Evolutionary conservation across 2,888 invertebrate species (phyloP), one percentile per base, ranked within the genome.

Genomic region (Leucania comma): DNA sequence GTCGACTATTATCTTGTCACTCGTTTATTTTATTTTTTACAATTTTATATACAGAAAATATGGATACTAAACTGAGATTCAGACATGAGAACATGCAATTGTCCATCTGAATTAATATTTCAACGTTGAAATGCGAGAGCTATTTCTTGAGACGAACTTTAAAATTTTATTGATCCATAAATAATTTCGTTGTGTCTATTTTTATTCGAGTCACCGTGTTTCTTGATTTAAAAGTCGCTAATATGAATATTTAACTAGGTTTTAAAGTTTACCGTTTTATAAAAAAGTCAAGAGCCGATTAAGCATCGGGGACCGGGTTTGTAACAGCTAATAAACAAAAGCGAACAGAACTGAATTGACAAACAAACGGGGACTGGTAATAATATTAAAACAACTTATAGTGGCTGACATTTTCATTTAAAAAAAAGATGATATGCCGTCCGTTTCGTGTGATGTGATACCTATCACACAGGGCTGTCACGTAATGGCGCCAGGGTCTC

Each of bases 381-480:
- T 90, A 89, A 92, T 90, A 91, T 88, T 83, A 87, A 90, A 91
- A 89, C 88, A 87, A 89, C 89, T 84, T 85, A 87, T 76, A 86
- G 88, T 86, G 86, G 90, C 91, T 95, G 95, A 94, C 94, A 95
- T 95, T 95, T 94, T 87, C 88, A 90, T 90, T 92, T 88, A 90
- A 93, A 93, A 90, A 48, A 93, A 93, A 88, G 89, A 93, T 90
- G 89, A 89, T 89, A 87, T 88, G 86, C 84, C 80, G 84, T 83
- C 80, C 80, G 79, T 86, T 85, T 83, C 87, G 86, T 87, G 85
- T 84, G 84, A 83, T 85, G 76, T 78, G 84, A 80, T 89, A 90
- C 84, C 82, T 86, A 86, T 86, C 83, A 60, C 24, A 73, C 68
- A 89, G 87, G 89, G 88, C 70, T 84, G 86, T 69, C 87, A 84